phyloP scores from a whole-genome alignment of 2,888 invertebrate genomes.

The Drosophila anceps region DNA sequence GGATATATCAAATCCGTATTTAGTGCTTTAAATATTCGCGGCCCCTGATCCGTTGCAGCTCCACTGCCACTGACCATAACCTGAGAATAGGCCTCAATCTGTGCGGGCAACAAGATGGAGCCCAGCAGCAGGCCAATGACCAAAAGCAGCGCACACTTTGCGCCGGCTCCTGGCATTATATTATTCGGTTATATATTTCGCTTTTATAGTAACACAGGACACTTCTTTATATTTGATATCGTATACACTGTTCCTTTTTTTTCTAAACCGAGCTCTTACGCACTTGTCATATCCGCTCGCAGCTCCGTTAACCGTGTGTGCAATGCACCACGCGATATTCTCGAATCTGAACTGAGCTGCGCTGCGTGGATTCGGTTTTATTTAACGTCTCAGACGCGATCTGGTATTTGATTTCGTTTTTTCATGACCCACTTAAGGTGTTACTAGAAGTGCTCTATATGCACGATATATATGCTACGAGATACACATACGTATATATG shows the following conservation, averaged over 20 bases:
- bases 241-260: not conserved
- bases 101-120: conserved; percentile 19
- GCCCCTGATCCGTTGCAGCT: conserved; percentile 61
- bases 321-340: conserved; percentile 54
- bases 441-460: conserved; percentile 79
- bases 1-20: conserved; percentile 84
- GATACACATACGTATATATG: not conserved
- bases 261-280: conserved; percentile 24
- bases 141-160: conserved; percentile 47
- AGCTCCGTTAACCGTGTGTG: conserved; percentile 51
- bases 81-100: conserved; percentile 73
- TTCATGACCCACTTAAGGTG: conserved; percentile 75
- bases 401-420: conserved; percentile 73
- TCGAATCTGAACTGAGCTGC: conserved; percentile 49
- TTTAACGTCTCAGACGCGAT: conserved; percentile 30
- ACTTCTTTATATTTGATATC: conserved; percentile 18
- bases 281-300: conserved; percentile 56
- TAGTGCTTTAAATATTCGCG: conserved; percentile 82
- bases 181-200: not conserved
- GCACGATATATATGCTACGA: conserved; percentile 10
- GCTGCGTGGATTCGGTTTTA: conserved; percentile 60
- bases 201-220: conserved; percentile 39
- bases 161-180: conserved; percentile 49
- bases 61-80: conserved; percentile 67
- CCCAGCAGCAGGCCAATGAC: conserved; percentile 22